Percentiles rank a stretch among this genome's conserved stretches.
Conservation (phyloP, 2,888 invertebrate species). For the Heliothis peltigera region DNA sequence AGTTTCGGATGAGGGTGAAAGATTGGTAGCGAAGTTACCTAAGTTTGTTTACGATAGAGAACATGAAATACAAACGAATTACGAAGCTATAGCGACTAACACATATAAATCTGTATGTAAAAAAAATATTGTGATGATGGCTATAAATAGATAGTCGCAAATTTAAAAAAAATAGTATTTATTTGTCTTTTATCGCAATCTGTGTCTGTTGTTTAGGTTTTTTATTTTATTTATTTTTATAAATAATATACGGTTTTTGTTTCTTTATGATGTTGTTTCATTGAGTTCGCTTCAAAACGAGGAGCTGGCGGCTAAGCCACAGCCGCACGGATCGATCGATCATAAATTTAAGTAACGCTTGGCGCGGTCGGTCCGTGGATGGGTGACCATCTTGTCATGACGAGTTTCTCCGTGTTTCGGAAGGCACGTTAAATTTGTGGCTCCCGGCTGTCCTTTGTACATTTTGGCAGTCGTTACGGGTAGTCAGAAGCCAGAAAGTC, state of each 20-base stretch:
- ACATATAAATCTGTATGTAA: slow-evolving; percentile 60
- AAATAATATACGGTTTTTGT: slow-evolving; percentile 46
- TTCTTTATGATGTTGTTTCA: slow-evolving; percentile 14
- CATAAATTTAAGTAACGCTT: no score
- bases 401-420: no score
- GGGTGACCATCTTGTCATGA: no score
- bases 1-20: slow-evolving; percentile 64
- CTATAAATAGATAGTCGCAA: slow-evolving; percentile 57
- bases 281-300: no score
- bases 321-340: no score
- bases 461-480: no score
- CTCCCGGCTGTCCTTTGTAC: no score
- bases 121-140: slow-evolving; percentile 67
- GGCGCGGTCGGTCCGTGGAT: no score
- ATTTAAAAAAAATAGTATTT: slow-evolving; percentile 8
- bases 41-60: slow-evolving; percentile 75
- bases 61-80: slow-evolving; percentile 63
- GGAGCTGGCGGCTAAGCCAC: no score
- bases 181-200: slow-evolving; percentile 33
- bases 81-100: slow-evolving; percentile 58
- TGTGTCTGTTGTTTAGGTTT: slow-evolving; percentile 47
- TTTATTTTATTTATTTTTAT: slow-evolving; percentile 23
- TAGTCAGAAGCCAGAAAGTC: no score
- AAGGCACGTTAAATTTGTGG: no score
- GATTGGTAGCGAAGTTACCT: slow-evolving; percentile 77